A percentile compares a stretch with the other conserved stretches of the same genome.
phyloP scores from a whole-genome alignment of 2,888 invertebrate species.

The Lasiommata megera region DNA sequence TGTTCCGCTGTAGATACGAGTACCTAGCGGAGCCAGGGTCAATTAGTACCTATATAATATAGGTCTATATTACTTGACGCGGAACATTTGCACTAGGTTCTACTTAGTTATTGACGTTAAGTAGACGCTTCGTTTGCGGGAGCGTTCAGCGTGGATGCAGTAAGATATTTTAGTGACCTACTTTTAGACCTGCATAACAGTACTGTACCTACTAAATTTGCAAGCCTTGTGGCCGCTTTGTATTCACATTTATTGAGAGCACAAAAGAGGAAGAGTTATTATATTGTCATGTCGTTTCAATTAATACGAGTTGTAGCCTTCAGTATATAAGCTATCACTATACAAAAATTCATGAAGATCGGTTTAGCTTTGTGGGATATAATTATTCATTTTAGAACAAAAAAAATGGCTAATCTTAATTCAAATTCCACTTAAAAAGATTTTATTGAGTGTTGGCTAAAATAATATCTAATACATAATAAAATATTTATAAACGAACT shows the following conservation, averaged over 20 bases:
- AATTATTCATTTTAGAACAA: too few species aligned
- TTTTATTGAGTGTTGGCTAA: too few species aligned
- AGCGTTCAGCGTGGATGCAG: slow-evolving; percentile 33
- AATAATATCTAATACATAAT: too few species aligned
- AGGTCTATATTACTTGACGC: slow-evolving; percentile 10
- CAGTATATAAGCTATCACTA: too few species aligned
- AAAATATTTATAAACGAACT: too few species aligned
- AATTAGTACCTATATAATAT: slow-evolving; percentile 8
- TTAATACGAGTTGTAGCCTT: too few species aligned
- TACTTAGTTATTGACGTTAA: slow-evolving; percentile 29
- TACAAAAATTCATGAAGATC: too few species aligned
- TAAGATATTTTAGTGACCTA: slow-evolving; percentile 52
- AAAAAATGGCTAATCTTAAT: too few species aligned
- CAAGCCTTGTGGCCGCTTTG: slow-evolving; percentile 16
- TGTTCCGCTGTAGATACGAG: too few species aligned
- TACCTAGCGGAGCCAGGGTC: not conserved
- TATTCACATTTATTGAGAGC: slow-evolving; percentile 6
- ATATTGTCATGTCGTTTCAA: too few species aligned
- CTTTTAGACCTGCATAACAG: slow-evolving; percentile 55
- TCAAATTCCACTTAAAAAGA: too few species aligned
- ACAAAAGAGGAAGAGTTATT: not conserved
- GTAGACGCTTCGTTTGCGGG: slow-evolving; percentile 31
- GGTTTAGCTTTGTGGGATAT: too few species aligned
- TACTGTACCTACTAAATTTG: slow-evolving; percentile 32
- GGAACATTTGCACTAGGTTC: slow-evolving; percentile 22